A percentile compares a stretch with the other conserved stretches of the same genome.
phyloP scores from a whole-genome alignment of 1,140 invertebrate genomes.

The Drosophila suzukii region DNA sequence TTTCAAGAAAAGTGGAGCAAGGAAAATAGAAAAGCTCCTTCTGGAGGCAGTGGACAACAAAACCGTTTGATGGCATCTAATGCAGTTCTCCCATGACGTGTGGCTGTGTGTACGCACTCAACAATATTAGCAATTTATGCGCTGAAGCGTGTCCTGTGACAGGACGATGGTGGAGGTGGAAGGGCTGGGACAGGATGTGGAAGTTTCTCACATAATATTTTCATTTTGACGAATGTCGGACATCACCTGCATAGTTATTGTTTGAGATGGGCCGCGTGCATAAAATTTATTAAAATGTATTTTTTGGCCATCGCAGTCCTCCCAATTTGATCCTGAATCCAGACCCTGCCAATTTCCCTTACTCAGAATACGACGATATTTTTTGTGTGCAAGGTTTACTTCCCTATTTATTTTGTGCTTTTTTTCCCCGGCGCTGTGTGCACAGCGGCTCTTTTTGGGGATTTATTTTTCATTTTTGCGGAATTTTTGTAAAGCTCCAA shows the following conservation, averaged over 20 bases:
- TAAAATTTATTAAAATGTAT: conserved; percentile 75
- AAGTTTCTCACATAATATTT: conserved; percentile 24
- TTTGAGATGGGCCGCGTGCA: conserved; percentile 46
- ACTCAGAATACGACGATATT: conserved; percentile 26
- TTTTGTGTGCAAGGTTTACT: conserved; percentile 32
- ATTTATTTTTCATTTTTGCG: conserved; percentile 79
- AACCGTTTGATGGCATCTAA: conserved; percentile 55
- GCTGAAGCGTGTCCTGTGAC: conserved; percentile 56
- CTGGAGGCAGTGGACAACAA: conserved; percentile 42
- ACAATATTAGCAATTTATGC: conserved; percentile 81
- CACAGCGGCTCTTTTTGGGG: conserved; percentile 50
- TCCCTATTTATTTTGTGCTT: conserved; percentile 25
- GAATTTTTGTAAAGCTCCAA: conserved; percentile 69
- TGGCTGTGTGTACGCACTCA: conserved; percentile 59
- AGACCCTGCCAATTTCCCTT: conserved; percentile 27
- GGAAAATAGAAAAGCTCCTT: conserved; percentile 7
- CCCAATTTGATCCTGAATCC: not conserved
- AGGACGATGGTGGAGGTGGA: conserved; percentile 10
- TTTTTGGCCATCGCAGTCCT: conserved; percentile 14
- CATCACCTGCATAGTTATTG: conserved; percentile 65
- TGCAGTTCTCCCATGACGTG: conserved; percentile 50
- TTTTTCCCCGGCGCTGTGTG: conserved; percentile 30
- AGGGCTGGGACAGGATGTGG: conserved; percentile 26
- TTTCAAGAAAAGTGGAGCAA: not conserved
- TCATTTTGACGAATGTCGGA: conserved; percentile 71